phyloP scores from a whole-genome alignment of 2,113 vertebrate species.

The Serinus canaria region DNA sequence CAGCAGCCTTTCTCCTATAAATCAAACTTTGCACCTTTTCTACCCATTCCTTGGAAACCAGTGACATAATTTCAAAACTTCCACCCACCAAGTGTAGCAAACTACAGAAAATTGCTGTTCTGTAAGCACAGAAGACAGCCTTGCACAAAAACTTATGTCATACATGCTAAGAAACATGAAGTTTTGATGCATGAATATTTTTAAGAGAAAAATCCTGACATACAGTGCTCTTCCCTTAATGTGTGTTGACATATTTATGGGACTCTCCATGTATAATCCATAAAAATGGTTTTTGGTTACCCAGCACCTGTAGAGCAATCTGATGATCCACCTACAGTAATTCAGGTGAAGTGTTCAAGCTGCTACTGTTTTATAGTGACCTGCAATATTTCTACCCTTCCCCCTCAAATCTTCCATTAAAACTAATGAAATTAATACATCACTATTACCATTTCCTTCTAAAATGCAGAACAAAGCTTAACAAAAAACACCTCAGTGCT shows the following conservation, averaged over 20 bases:
- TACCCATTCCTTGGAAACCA: background rate
- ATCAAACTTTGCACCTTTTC: background rate
- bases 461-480: background rate
- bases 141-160: background rate
- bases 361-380: background rate
- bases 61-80: background rate
- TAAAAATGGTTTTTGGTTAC: background rate
- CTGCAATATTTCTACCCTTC: background rate
- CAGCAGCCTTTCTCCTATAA: background rate
- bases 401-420: background rate
- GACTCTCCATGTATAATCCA: background rate
- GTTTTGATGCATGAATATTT: background rate
- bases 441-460: background rate
- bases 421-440: background rate
- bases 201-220: background rate
- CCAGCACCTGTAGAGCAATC: background rate
- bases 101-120: background rate
- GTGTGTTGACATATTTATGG: background rate
- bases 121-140: background rate
- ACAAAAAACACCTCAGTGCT: background rate
- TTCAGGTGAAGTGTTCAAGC: background rate
- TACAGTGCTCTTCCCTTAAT: background rate
- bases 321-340: background rate
- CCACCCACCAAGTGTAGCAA: background rate
- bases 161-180: background rate